These are phyloP conservation scores for Hartigia nigra DNA, from an alignment of 2,888 invertebrate genomes.

Conservation along the genomic window DNA sequence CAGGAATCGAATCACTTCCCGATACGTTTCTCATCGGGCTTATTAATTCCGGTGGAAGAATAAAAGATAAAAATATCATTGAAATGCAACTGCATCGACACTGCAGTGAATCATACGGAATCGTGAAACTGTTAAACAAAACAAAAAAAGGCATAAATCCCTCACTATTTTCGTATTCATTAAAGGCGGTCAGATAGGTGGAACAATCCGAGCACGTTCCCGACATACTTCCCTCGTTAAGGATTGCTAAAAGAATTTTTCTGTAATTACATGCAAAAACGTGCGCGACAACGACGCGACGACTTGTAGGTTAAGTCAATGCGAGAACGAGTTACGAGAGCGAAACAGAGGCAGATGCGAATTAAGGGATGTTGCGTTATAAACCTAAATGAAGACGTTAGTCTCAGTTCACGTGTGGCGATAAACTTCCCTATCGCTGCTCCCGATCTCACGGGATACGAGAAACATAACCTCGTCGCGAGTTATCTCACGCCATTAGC, in stretches of 20 bases:
- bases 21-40: not conserved
- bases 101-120: not conserved
- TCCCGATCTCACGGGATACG: conserved; percentile 12
- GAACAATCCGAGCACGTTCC: not conserved
- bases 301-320: not conserved
- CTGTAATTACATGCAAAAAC: not conserved
- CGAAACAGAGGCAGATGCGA: not conserved
- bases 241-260: not conserved
- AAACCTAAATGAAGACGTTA: conserved; percentile 7
- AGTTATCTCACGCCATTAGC: not conserved
- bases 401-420: not conserved
- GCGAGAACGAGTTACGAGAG: not conserved
- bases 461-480: conserved; percentile 10
- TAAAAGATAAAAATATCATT: not conserved
- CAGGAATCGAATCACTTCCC: not conserved
- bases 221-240: not conserved
- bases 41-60: not conserved
- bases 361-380: conserved; percentile 6
- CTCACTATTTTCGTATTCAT: not conserved
- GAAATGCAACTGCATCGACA: not conserved
- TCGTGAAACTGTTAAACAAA: not conserved
- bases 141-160: not conserved
- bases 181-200: not conserved
- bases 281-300: not conserved
- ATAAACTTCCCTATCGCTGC: conserved; percentile 6